Base-by-base conservation (phyloP, 2,888 invertebrate species). In the Lycia hirtaria region DNA sequence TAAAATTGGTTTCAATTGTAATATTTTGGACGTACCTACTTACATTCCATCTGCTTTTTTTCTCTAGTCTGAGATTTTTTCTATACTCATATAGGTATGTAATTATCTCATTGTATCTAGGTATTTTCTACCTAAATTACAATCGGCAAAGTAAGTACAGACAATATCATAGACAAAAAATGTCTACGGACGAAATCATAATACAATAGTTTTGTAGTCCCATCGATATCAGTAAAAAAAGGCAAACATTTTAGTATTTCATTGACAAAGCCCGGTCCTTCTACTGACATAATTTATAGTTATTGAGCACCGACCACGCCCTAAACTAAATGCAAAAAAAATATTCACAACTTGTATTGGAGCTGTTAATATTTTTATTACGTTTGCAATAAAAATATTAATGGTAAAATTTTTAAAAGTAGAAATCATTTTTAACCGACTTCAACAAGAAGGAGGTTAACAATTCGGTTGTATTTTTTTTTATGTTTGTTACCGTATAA, bases 261-360 rank as follows among this genome's bases (percentile, higher is more conserved):
- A 53, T 45, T 54, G 49, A 45, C 37, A 51, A 30, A 56, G 44
- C 5, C 44, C 38, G 44, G 20, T 40, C 50, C 58, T 57, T 48
- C 17, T 41, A 15, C 33, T 65, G 64, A 64, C 65, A 60, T 67
- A 68, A 68, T 68, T 68, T 67, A 68, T 67, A 44, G 62, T 47
- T 50, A 38, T 50, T 53, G n/a, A 58, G 28, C 32, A 35, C 45
- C 41, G 32, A 58, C 68, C 68, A 68, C 68, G 68, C 68, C 68
- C 56, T 57, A 43, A 60, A 48, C 26, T 57, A 43, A 26, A 55
- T 41, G 44, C 30, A 26, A 55, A 63, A 64, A 62, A 59, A 63
- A 53, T 45, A 67, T 65, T 67, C 57, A 65, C 33, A 35, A 43
- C 37, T 24, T 55, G 20, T 30, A 45, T 55, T 49, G 35, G 37